Conservation (phyloP, 1,140 invertebrate genomes). For the Heliconius eleuchia region DNA sequence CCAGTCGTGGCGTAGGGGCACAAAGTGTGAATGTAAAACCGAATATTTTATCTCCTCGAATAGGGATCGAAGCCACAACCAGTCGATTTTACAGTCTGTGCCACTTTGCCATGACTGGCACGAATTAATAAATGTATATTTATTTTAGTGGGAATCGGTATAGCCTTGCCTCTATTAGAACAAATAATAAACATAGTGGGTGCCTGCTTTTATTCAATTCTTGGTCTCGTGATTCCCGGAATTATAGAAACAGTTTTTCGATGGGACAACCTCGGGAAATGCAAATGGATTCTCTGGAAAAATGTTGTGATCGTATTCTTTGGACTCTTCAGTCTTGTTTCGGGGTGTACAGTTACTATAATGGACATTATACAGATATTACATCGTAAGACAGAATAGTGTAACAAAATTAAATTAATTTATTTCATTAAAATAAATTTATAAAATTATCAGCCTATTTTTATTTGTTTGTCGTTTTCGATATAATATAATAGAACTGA, state of each 20-base stretch:
- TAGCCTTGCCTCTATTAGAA: constrained; percentile 90
- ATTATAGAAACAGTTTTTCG: constrained; percentile 89
- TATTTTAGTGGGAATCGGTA: constrained; percentile 86
- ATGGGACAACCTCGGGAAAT: constrained; percentile 84
- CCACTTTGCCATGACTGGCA: no score
- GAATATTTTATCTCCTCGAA: no score
- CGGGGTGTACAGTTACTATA: constrained; percentile 81
- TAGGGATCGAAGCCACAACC: no score
- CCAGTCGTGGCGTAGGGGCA: no score
- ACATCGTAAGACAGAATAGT: constrained; percentile 52
- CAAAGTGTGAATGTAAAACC: no score
- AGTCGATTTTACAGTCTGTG: no score
- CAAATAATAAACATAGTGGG: constrained; percentile 95
- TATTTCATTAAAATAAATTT: not conserved
- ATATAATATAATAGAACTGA: no score
- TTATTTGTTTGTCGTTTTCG: not conserved
- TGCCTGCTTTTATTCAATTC: constrained; percentile 91
- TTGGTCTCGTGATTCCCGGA: constrained; percentile 93
- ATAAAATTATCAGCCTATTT: not conserved
- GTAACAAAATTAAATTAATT: constrained; percentile 1
- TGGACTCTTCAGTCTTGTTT: constrained; percentile 83
- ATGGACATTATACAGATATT: constrained; percentile 67
- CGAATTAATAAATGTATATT: no score
- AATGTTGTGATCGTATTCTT: constrained; percentile 84
- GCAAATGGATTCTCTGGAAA: constrained; percentile 86